Evolutionary conservation across 2,113 vertebrate species (phyloP), one percentile per base, ranked within the genome.

Genomic region (Bubo scandiacus): DNA sequence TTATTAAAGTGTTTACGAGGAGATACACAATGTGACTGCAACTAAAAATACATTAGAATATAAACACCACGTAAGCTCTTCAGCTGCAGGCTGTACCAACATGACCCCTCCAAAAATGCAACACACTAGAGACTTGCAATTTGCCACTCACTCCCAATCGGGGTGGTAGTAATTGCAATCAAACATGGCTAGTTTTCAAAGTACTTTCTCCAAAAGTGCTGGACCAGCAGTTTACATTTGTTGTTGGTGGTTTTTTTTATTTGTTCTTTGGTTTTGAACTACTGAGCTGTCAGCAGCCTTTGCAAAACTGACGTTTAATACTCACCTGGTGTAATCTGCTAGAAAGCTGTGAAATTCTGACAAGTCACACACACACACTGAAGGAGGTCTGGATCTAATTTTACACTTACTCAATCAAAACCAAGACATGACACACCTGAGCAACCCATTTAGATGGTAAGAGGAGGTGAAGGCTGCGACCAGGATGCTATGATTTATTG

Each of bases 71-170:
- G 0, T 18, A n/a, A 81, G 63, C 52, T 79, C 25, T 68, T 73
- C 49, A 65, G 43, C 34, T 58, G 42, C 52, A 81, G 65, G 45
- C 63, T 62, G 57, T 5, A 74, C 34, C 11, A 26, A 30, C 38
- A 5, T 0, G 12, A 92, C 15, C 43, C 61, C 43, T 68, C 23
- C 62, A 40, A 51, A 75, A 55, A 63, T 1, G 2, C 38, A 47
- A 30, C 15, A 11, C 17, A 12, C 8, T 5, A 17, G 12, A 88
- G 62, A 51, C 27, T 16, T 23, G 26, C 55, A 15, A 10, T n/a
- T 25, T 51, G 23, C 34, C 36, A 16, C 42, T 40, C 1, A 0
- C 29, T 68, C 32, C 8, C 36, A 5, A 2, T 5, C 2, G 1
- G 42, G 71, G 52, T 11, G 0, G 38, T 1, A 32, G 51, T 23